Evolutionary conservation across 2,113 vertebrate species (phyloP), one percentile per base, ranked within the genome.

Genomic region (Semicossyphus pulcher): DNA sequence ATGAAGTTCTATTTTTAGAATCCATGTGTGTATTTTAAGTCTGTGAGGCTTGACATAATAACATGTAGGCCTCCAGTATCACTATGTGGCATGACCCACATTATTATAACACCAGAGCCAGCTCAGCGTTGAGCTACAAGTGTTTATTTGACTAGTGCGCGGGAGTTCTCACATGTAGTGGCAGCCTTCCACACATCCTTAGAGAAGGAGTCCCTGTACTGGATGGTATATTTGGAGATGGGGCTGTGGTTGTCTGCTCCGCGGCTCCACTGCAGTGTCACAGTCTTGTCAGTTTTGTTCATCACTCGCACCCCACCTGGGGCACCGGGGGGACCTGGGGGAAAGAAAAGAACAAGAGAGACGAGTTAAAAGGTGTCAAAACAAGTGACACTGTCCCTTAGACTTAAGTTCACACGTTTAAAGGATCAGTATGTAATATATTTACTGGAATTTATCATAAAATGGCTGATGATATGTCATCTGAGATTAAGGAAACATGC

Each of bases 211-310:
- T 94, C 95, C 88, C 94, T 95, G 85, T 92, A 94, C 82, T 98
- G 97, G 80, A 99, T 93, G 32, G 89, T 97, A 54, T 98, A 99
- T 86, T 95, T 98, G 83, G 97, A 98, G 91, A 99, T 98, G 59
- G 97, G 97, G 77, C 95, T 99, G 57, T 97, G 96, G 92, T 99
- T 99, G 91, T 99, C 96, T 76, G 96, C 94, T 36, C 98, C 97
- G 1, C 95, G 96, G 84, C 96, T 99, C 98, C 98, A 99, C 4
- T 94, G 95, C 69, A 99, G 84, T 2, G 88, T 94, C 51, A 96
- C 94, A 26, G 89, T 94, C 65, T 93, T 96, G 56, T 96, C 94
- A 77, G 81, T 93, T 37, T 95, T 93, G 21, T 97, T 92, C 85
- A 94, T 93, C 83, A 96, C 90, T 86, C 94, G 93, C 52, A 99